phyloP scores from a whole-genome alignment of 2,888 invertebrate species.

The Netelia fuscicornis region DNA sequence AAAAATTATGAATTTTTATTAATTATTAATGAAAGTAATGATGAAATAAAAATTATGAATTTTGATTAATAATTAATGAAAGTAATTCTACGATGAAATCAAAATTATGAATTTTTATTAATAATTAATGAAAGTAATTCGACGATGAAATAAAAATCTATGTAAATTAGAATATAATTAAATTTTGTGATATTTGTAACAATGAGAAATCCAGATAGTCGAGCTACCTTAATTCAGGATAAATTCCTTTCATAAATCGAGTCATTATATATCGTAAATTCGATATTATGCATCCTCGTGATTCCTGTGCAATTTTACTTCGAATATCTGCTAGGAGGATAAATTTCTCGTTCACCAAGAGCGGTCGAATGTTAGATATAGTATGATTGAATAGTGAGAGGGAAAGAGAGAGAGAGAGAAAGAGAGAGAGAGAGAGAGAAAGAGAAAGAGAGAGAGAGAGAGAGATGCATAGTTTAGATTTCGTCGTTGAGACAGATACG shows the following conservation, averaged over 20 bases:
- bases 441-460: neutral
- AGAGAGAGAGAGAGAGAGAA: constrained; percentile 24
- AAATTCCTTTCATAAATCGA: neutral
- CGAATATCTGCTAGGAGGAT: neutral
- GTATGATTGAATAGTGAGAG: neutral
- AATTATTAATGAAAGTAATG: too few species aligned
- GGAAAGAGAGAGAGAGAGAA: constrained; percentile 32
- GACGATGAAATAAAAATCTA: too few species aligned
- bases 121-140: too few species aligned
- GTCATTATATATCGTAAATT: neutral
- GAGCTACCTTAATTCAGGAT: too few species aligned
- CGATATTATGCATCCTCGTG: constrained; percentile 6
- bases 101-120: too few species aligned
- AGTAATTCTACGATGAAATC: too few species aligned
- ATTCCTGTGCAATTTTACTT: constrained; percentile 18
- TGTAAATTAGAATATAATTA: too few species aligned
- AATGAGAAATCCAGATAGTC: too few species aligned
- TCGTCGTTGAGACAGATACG: constrained; percentile 54
- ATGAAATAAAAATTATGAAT: too few species aligned
- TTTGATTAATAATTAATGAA: too few species aligned
- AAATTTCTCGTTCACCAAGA: constrained; percentile 15
- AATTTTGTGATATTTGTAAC: too few species aligned
- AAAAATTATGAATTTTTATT: too few species aligned
- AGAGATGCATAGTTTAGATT: constrained; percentile 56
- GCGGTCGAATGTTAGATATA: neutral